These are phyloP conservation scores for Scalopus aquaticus DNA, from an alignment of 2,113 vertebrate species.

Conservation along the genomic window DNA sequence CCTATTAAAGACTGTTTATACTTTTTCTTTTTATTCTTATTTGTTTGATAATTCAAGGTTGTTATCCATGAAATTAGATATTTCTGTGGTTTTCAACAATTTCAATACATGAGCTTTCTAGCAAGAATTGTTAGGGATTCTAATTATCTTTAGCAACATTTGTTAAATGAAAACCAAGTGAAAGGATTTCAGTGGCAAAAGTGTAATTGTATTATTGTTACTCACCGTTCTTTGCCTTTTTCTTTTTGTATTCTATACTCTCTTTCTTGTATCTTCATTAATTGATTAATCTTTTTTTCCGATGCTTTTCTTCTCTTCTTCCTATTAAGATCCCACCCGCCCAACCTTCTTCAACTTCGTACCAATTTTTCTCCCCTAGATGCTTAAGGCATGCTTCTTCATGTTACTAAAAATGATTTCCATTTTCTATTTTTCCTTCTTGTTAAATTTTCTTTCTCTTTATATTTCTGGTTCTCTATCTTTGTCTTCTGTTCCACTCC, in stretches of 20 bases:
- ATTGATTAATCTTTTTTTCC: background rate
- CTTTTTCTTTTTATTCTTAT: background rate
- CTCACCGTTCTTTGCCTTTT: background rate
- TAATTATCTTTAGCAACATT: background rate
- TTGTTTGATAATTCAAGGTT: background rate
- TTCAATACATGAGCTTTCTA: background rate
- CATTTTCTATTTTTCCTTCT: background rate
- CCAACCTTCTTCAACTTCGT: background rate
- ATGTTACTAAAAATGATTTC: background rate
- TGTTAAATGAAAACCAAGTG: background rate
- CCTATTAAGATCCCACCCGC: background rate
- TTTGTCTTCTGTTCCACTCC: background rate
- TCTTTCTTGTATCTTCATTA: background rate
- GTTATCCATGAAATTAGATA: background rate
- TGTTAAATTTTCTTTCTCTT: background rate
- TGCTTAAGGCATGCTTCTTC: background rate
- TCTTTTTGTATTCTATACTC: background rate
- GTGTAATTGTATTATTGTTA: background rate
- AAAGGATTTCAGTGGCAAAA: background rate
- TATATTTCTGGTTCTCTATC: background rate
- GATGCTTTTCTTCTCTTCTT: background rate
- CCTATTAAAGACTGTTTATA: background rate
- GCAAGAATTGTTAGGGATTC: background rate
- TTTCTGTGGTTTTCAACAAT: background rate
- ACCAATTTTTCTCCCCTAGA: background rate